Base-by-base conservation (phyloP, 2,113 vertebrate genomes). In the Ia io region DNA sequence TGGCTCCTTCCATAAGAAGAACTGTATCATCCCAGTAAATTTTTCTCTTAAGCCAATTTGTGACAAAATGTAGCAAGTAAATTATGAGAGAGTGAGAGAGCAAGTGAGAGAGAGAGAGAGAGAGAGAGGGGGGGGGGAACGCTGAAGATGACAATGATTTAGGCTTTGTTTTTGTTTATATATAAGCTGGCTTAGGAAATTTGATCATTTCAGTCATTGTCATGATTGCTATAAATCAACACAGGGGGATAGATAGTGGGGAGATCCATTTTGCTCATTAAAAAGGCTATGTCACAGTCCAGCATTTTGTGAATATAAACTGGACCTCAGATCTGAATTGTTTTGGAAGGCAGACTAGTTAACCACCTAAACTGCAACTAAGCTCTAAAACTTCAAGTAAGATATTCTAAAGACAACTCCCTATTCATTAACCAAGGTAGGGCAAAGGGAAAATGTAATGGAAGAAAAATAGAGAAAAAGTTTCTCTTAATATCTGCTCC, bases 1-100 rank as follows among this genome's bases (percentile, higher is more conserved):
- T 51, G 6, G 8, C 28, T 87, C 22, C 2, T 78, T 93, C 77
- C 67, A 5, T 89, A 74, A 51, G 79, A 74, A 56, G 79, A 87
- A 70, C 18, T 67, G 79, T 51, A 30, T 78, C 40, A 49, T 87
- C 40, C 35, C 71, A 83, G 51, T 80, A 61, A 3, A 51, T 40
- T 84, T 94, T 95, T 77, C 70, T 95, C 59, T 92, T 97, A 93
- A 85, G n/a, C 20, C 32, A 80, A 37, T 96, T 53, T 93, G 86
- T 91, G 78, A 44, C 49, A 91, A 94, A 71, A 70, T 25, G 17
- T 1, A 53, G 9, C 44, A 85, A 74, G 22, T 90, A 94, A 88
- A 88, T 88, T 71, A 14, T 40, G 13, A 22, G 9, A 53, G 37
- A 71, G 20, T 35, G 78, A 37, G 4, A 16, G 22, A 56, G 51